Evolutionary conservation across 2,797 vertebrate species (phyloP), one percentile per base, ranked within the genome.

Genomic region (Scolopax bukidnonensis): DNA sequence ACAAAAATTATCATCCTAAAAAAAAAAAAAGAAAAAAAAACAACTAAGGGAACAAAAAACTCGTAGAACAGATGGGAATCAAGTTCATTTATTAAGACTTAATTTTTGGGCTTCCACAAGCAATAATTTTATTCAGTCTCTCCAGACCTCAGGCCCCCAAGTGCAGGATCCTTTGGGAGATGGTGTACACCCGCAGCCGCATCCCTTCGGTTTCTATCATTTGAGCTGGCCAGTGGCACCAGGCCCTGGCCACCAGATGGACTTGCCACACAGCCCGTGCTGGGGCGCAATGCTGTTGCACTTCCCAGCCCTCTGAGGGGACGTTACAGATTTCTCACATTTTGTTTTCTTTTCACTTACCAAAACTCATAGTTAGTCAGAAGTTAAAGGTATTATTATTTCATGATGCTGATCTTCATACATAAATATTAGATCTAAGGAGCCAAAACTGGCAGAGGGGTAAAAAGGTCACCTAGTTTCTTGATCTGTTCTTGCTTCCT

Each of bases 191-290:
- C 36, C 12, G 10, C 23, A 80, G 54, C 36, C 12, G 13, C 1
- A 4, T 69, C 43, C 17, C 21, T 75, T 84, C 2, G 2, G 36
- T 77, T 53, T 51, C 4, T 47, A 45, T 21, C 0, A 0, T 43
- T 71, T 77, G 70, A 57, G 40, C 36, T 24, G 40, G n/a, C 25
- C 33, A 38, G 10, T 0, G 3, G 11, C 4, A 2, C 24, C 45
- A 57, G 45, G 53, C 43, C 20, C 45, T 84, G 81, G 43, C 41
- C 7, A 8, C 27, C 25, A 90, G 61, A 53, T 19, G 11, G 24
- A 30, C 64, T 75, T 2, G 1, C 32, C 14, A 19, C 0, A 0
- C 5, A 18, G 59, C 11, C 43, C 75, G 25, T 1, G 1, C n/a
- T 3, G 1, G 16, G 11, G 7, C 53, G 47, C 0, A 3, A 11